Percentiles rank a stretch among this genome's conserved stretches.
phyloP scores from a whole-genome alignment of 2,113 vertebrate genomes.

The Podilymbus podiceps region DNA sequence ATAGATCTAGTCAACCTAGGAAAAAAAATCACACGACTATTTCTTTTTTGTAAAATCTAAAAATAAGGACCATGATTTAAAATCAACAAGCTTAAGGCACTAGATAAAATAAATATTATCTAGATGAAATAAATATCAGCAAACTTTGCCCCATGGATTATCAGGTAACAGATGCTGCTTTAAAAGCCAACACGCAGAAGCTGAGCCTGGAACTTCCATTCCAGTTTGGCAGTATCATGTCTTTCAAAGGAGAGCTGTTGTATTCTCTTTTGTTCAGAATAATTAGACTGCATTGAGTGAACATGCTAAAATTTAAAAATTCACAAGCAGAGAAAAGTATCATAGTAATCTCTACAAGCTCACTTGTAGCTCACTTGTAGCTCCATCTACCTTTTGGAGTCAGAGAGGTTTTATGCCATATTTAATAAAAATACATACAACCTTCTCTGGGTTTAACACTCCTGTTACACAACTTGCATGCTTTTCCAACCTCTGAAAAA shows the following conservation, averaged over 20 bases:
- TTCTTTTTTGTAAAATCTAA: not conserved
- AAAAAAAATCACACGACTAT: not conserved
- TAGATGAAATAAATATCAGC: not conserved
- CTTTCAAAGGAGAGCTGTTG: not conserved
- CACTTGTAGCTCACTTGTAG: too few relatives aligned
- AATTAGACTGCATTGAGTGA: not conserved
- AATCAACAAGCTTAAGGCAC: not conserved
- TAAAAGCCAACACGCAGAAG: rapidly evolving
- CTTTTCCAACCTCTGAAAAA: not conserved
- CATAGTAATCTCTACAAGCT: not conserved
- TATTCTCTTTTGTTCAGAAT: not conserved
- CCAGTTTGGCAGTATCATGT: not conserved
- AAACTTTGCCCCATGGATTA: not conserved
- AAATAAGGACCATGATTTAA: not conserved
- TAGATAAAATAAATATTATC: not conserved
- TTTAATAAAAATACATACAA: not conserved
- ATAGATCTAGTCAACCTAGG: not conserved
- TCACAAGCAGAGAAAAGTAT: not conserved
- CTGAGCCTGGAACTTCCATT: not conserved
- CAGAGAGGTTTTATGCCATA: not conserved
- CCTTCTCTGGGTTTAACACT: not conserved
- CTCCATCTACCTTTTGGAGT: not conserved
- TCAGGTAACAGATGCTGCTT: not conserved
- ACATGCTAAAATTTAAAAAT: not conserved
- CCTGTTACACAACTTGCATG: not conserved